Evolutionary conservation across 2,888 invertebrate species (phyloP).

Genomic region (Marasmarcha lunaedactyla): DNA sequence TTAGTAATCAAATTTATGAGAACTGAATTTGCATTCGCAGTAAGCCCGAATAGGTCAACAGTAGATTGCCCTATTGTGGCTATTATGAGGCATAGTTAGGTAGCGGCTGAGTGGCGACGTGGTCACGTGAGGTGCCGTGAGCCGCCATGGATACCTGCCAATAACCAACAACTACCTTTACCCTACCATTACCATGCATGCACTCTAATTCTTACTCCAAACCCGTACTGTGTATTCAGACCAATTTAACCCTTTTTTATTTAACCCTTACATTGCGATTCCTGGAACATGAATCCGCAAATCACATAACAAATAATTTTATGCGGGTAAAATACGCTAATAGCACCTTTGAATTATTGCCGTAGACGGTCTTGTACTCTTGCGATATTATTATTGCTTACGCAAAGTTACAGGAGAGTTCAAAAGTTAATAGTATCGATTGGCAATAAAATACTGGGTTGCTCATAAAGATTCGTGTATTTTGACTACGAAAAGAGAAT

Average conservation of each 20-base stretch:
- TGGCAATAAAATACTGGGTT: constrained; percentile 44
- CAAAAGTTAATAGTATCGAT: constrained; percentile 38
- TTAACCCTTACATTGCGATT: background rate
- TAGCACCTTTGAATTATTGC: too few relatives aligned
- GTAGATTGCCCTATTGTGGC: constrained; percentile 3
- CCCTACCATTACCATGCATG: constrained; percentile 31
- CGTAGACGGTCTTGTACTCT: too few relatives aligned
- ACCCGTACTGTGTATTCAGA: background rate
- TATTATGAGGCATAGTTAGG: constrained; percentile 14
- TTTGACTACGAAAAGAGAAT: constrained; percentile 28
- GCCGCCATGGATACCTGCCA: constrained; percentile 41
- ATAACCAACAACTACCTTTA: constrained; percentile 29
- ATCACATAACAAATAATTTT: background rate
- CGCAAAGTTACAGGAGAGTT: constrained; percentile 7
- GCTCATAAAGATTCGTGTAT: constrained; percentile 45
- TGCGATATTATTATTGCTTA: background rate
- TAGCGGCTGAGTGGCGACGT: constrained; percentile 21
- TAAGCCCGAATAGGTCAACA: too few relatives aligned
- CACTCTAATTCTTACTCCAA: constrained; percentile 8
- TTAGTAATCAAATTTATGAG: too few relatives aligned
- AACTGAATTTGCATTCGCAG: too few relatives aligned
- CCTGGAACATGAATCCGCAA: background rate
- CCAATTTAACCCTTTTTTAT: background rate
- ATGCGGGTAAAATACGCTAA: background rate
- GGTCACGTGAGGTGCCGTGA: constrained; percentile 50